Conservation (phyloP, 2,797 vertebrate species). For the Xenentodon cancila region DNA sequence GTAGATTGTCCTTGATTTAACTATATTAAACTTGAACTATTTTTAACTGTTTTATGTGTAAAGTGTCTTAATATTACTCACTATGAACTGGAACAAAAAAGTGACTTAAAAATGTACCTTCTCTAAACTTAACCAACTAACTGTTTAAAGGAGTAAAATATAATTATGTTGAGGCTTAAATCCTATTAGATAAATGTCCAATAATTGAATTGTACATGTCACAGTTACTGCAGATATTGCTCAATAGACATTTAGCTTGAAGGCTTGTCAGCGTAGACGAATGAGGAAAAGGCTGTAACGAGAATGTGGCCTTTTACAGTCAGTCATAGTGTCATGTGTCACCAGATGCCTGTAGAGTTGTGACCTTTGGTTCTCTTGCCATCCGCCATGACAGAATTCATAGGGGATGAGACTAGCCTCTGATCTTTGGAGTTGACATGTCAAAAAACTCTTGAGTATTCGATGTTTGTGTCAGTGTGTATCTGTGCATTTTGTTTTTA, state of each 20-base stretch:
- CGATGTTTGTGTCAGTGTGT: background rate
- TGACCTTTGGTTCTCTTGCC: constrained; percentile 48
- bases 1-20: too few relatives aligned
- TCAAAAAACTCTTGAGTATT: constrained; percentile 21
- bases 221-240: background rate
- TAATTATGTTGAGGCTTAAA: too few relatives aligned
- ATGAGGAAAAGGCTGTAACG: background rate
- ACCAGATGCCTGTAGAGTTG: constrained; percentile 29
- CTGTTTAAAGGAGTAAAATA: too few relatives aligned
- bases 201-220: background rate
- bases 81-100: too few relatives aligned
- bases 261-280: constrained; percentile 5
- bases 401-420: constrained; percentile 45
- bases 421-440: constrained; percentile 36
- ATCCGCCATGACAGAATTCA: constrained; percentile 42
- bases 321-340: constrained; percentile 24
- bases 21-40: too few relatives aligned
- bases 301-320: constrained; percentile 33
- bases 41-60: too few relatives aligned
- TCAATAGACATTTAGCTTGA: constrained; percentile 13
- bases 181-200: too few relatives aligned
- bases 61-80: too few relatives aligned
- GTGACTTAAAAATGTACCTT: too few relatives aligned
- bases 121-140: too few relatives aligned
- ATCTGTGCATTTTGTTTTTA: background rate